A percentile compares a stretch with the other conserved stretches of the same genome.
These are phyloP conservation scores for Heteromurus nitidus DNA, from an alignment of 2,888 invertebrate species.

Conservation along the genomic window DNA sequence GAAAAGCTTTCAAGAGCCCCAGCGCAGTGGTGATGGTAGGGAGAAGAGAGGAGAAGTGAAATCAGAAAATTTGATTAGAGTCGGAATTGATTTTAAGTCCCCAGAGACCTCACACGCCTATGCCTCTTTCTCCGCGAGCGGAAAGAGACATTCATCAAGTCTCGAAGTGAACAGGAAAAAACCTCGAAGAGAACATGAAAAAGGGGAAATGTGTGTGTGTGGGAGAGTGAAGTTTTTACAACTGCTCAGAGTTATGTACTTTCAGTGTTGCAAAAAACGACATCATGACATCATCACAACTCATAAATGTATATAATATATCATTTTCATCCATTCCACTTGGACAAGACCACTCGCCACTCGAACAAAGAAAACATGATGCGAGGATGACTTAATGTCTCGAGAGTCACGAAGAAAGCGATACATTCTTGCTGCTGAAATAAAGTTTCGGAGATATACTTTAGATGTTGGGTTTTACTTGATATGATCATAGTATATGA, in stretches of 20 bases:
- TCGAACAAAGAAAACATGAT: background rate
- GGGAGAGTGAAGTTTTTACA: background rate
- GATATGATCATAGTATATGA: too few relatives aligned
- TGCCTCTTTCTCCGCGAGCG: background rate
- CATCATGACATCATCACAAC: background rate
- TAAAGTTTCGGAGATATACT: too few relatives aligned
- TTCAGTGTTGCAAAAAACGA: background rate
- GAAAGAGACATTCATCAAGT: background rate
- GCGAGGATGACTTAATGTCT: too few relatives aligned
- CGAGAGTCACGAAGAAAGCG: too few relatives aligned
- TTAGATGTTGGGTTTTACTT: too few relatives aligned
- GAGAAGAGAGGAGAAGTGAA: conserved; percentile 20
- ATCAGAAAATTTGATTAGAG: conserved; percentile 59
- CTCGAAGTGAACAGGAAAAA: background rate
- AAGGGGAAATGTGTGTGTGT: background rate
- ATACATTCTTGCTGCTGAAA: too few relatives aligned
- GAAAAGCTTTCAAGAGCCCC: background rate
- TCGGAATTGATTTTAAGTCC: conserved; percentile 60
- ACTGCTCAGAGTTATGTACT: background rate
- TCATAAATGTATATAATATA: background rate
- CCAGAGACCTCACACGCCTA: conserved; percentile 38
- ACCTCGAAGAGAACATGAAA: background rate
- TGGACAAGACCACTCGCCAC: background rate
- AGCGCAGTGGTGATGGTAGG: too few relatives aligned
- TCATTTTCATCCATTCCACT: background rate